These are phyloP conservation scores for Microcebus murinus DNA, from an alignment of 2,113 vertebrate species.

Conservation along the genomic window DNA sequence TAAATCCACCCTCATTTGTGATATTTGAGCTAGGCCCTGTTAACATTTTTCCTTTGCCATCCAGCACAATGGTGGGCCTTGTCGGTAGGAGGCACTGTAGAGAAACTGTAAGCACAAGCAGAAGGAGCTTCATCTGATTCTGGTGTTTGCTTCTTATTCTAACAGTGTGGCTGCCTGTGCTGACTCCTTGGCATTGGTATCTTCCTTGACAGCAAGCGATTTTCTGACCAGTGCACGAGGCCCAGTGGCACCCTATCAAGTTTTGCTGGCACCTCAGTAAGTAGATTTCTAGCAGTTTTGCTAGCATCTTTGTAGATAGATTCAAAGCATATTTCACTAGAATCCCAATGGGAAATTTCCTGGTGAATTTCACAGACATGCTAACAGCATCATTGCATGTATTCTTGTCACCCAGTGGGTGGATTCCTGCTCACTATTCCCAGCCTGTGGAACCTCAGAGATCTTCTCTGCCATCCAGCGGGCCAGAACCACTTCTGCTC, in stretches of 20 bases:
- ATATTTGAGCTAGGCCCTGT: not conserved
- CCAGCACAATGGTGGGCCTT: too few species aligned
- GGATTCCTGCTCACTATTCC: too few species aligned
- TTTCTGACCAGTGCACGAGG: not conserved
- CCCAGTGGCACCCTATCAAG: not conserved
- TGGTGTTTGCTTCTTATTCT: not conserved
- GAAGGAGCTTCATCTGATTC: not conserved
- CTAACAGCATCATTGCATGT: not conserved
- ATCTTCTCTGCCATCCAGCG: not conserved
- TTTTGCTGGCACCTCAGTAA: not conserved
- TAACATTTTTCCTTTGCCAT: not conserved
- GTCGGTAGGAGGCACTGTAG: not conserved
- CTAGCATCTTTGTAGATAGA: not conserved
- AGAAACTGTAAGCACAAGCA: not conserved
- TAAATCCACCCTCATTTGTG: not conserved
- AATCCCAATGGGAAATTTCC: not conserved
- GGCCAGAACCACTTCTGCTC: not conserved
- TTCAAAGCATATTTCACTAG: not conserved
- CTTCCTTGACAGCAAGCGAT: not conserved
- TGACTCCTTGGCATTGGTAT: rapidly evolving
- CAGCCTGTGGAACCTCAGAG: too few species aligned
- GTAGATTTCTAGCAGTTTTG: not conserved
- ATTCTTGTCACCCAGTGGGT: not conserved
- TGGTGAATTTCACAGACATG: not conserved
- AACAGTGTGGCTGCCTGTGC: not conserved